phyloP scores from a whole-genome alignment of 2,113 vertebrate genomes.

The Redunca redunca region DNA sequence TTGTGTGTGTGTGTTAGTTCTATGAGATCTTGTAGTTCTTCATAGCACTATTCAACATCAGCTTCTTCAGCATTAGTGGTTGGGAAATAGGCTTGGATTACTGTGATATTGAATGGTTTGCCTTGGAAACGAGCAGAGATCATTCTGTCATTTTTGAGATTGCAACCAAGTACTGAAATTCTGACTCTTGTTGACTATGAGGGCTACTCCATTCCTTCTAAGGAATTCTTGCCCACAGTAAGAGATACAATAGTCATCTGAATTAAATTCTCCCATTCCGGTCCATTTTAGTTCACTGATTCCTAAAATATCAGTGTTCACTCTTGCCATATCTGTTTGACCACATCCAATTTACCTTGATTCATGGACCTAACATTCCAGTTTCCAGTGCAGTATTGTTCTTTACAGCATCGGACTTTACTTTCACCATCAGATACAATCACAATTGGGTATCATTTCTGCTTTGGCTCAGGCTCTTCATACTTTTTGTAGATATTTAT shows the following conservation, averaged over 20 bases:
- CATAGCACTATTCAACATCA: not conserved
- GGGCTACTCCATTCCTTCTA: not conserved
- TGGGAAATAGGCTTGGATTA: not conserved
- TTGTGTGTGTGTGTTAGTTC: not conserved
- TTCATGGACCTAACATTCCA: not conserved
- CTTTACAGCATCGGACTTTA: not conserved
- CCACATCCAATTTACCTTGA: not conserved
- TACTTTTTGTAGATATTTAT: not conserved
- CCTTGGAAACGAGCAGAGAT: not conserved
- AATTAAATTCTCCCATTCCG: rapidly evolving
- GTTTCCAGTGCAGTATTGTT: not conserved
- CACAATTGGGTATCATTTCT: not conserved
- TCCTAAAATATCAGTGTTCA: not conserved
- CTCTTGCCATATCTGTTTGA: not conserved
- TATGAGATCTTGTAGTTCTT: not conserved
- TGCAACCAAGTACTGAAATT: not conserved
- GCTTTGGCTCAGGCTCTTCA: not conserved
- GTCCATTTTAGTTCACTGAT: not conserved
- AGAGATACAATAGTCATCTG: not conserved
- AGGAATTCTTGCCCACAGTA: not conserved
- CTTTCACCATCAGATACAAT: not conserved
- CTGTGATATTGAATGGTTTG: not conserved
- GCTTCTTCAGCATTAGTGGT: not conserved
- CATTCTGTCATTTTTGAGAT: not conserved
- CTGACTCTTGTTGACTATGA: not conserved